Base-by-base conservation (phyloP, 2,797 vertebrate genomes). In the Silurus aristotelis region DNA sequence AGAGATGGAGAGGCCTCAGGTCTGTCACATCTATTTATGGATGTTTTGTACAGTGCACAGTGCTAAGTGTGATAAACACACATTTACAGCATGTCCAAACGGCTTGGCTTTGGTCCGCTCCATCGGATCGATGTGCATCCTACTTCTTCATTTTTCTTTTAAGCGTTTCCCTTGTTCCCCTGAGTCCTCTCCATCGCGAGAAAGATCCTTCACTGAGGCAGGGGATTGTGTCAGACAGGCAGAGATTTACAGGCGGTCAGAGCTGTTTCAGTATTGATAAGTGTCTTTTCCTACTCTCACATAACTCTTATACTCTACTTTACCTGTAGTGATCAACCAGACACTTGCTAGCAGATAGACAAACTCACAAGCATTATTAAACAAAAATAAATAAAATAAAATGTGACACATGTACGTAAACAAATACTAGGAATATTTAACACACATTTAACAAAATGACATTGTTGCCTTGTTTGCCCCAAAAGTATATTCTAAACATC, bases 1-100 rank as follows among this genome's bases (percentile, higher is more conserved):
- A 85, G 72, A 82, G 72, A 81, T 56, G 73, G 73, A 70, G 76
- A 71, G 63, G 64, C 82, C 68, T 70, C 81, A 76, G 38, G 43
- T 80, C 84, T 86, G 56, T 83, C 86, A 84, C 70, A 17, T 83
- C 89, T 88, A 89, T 90, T 90, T 86, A 87, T 89, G 81, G 86
- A 83, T 14, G 56, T 83, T 85, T 88, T 80, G 60, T 80, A 66
- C 76, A 52, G 56, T 85, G 83, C 70, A n/a, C 78, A 60, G 77
- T 81, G 70, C 71, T 70, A 80, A 83, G 86, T 85, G 82, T 79
- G 84, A 83, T 87, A 85, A 85, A 87, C 85, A 83, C 76, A 79
- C 84, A 75, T 87, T 87, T 79, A 82, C 77, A 77, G 79, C 55
- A 84, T 85, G 84, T 86, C 78, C 88, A 77, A 82, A 86, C 61